Evolutionary conservation across 2,888 invertebrate genomes (phyloP).

Genomic region (Platynereis dumerilii): DNA sequence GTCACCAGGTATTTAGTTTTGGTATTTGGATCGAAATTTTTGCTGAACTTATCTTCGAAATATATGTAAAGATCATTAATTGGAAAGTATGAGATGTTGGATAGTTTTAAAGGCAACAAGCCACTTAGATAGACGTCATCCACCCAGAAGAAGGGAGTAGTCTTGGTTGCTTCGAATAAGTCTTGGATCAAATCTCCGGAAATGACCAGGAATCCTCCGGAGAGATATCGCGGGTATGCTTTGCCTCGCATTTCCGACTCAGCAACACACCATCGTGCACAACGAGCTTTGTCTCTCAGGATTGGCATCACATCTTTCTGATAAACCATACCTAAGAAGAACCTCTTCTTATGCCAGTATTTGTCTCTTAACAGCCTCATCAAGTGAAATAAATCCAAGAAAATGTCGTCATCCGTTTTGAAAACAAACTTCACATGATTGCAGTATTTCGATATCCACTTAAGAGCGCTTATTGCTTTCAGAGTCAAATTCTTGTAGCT

Average conservation of each 20-base stretch:
- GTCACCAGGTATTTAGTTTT: too few species aligned
- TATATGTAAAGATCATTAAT: too few species aligned
- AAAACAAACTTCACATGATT: slow-evolving; percentile 17
- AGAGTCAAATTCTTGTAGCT: slow-evolving; percentile 63
- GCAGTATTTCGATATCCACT: slow-evolving; percentile 62
- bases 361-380: slow-evolving; percentile 13
- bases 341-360: background rate
- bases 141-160: slow-evolving; percentile 3
- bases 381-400: slow-evolving; percentile 12
- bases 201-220: background rate
- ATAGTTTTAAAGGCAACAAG: background rate
- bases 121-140: slow-evolving; percentile 3
- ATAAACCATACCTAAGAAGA: slow-evolving; percentile 58
- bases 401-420: slow-evolving; percentile 7
- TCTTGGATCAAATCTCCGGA: slow-evolving; percentile 3
- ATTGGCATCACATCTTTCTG: slow-evolving; percentile 40
- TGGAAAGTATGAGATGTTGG: too few species aligned
- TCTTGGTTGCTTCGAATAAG: background rate
- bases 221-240: background rate
- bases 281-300: background rate
- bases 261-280: slow-evolving; percentile 2
- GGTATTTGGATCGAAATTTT: too few species aligned
- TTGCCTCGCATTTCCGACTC: background rate
- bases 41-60: too few species aligned
- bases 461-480: slow-evolving; percentile 61